Base-by-base conservation (phyloP, 2,888 invertebrate genomes). In the Alsophila aescularia region DNA sequence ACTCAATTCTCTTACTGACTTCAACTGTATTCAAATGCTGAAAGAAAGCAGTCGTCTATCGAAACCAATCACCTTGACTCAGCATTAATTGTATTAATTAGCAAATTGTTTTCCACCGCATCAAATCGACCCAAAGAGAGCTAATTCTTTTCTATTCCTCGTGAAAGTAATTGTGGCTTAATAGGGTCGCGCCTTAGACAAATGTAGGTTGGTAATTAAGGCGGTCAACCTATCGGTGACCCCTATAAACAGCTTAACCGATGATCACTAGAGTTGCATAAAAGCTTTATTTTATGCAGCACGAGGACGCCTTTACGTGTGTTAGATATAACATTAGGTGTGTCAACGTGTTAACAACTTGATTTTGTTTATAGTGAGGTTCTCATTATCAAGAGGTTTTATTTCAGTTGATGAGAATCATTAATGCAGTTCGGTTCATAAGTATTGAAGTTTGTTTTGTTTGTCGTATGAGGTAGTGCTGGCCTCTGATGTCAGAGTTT, bases 161-260 rank as follows among this genome's bases (percentile, higher is more conserved):
- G 67, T 66, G 55, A 50, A 58, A 39, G 67, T 72, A 73, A 70
- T 72, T 66, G 66, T 52, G 59, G 68, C 69, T 73, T 74, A 75
- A 73, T 68, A 73, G 67, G 73, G 68, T 72, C 70, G 64, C 66
- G 50, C 59, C 68, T 67, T 58, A 59, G 55, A 63, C 65, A 66
- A 64, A 60, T 62, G 35, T 27, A 35, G 44, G 45, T 37, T 66
- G 65, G 70, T 67, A 73, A 72, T 72, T 72, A 73, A 71, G 27
- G 24, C 50, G 44, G 37, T 42, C 37, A 48, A 67, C 60, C 70
- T 66, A 62, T 62, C 66, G 58, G 60, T 54, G 58, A 56, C 69
- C 63, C 43, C 45, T 18, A 54, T 42, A 45, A 52, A 41, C 27
- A 41, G 35, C 37, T 37, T 21, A 24, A 35, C 47, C 24, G 24